phyloP scores from a whole-genome alignment of 2,113 vertebrate species.

The Scalopus aquaticus region DNA sequence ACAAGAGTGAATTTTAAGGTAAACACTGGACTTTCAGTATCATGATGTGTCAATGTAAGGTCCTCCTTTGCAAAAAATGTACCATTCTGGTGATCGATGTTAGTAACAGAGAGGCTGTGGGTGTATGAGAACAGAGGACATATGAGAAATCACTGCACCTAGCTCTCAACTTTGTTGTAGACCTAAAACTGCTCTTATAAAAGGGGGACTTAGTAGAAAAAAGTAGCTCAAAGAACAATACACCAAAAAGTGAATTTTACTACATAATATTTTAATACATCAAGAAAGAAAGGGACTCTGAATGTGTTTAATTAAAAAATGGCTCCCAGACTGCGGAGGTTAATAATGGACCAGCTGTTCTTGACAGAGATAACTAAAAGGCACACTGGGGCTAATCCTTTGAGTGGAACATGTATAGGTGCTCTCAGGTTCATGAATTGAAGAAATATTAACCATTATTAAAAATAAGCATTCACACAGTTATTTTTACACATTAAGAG shows the following conservation, averaged over 20 bases:
- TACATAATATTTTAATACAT: not conserved
- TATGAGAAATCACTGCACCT: not conserved
- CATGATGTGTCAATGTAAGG: not conserved
- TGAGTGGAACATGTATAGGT: constrained; percentile 4
- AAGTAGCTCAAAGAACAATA: not conserved
- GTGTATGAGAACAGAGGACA: not conserved
- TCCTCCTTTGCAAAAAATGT: not conserved
- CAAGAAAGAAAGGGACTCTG: not conserved
- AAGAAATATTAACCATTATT: not conserved
- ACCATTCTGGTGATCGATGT: not conserved
- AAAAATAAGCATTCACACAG: not conserved
- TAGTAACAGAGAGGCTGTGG: not conserved
- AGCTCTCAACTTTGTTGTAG: not conserved
- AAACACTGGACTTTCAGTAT: not conserved
- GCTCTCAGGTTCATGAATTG: not conserved
- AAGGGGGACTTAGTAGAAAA: not conserved
- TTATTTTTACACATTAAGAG: constrained; percentile 60
- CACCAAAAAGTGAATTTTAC: not conserved
- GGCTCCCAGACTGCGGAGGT: not conserved
- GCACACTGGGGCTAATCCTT: not conserved
- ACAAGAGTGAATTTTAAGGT: not conserved
- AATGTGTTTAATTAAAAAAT: constrained; percentile 34
- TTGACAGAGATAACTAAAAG: not conserved
- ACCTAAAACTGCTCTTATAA: not conserved
- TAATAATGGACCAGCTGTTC: constrained; percentile 17